phyloP scores from a whole-genome alignment of 2,888 invertebrate genomes.

The Cosmopolites sordidus region DNA sequence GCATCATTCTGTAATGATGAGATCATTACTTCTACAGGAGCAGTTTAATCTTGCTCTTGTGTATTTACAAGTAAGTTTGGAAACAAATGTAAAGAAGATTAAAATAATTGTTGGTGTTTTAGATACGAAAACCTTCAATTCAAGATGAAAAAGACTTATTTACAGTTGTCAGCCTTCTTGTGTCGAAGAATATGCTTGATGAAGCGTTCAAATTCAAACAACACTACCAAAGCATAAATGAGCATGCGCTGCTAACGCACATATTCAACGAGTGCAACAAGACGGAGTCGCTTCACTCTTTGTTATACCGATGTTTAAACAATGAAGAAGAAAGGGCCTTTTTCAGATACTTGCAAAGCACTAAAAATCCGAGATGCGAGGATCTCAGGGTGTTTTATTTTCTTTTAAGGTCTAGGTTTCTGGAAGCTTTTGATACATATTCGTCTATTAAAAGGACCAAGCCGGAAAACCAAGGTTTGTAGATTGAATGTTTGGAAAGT shows the following conservation, averaged over 20 bases:
- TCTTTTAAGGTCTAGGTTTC: constrained; percentile 57
- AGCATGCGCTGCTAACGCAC: constrained; percentile 54
- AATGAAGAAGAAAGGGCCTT: constrained; percentile 65
- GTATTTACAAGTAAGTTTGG: constrained; percentile 64
- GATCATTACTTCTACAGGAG: constrained; percentile 62
- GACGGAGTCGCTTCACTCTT: constrained; percentile 54
- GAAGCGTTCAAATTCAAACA: constrained; percentile 64
- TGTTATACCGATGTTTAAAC: constrained; percentile 61
- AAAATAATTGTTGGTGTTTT: constrained; percentile 32
- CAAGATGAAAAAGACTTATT: constrained; percentile 49
- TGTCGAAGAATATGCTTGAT: constrained; percentile 60
- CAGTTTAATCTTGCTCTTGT: constrained; percentile 66
- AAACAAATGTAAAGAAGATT: too few relatives aligned
- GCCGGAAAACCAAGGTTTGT: constrained; percentile 34
- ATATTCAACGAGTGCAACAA: constrained; percentile 60
- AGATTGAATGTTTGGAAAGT: too few relatives aligned
- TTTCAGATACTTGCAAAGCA: constrained; percentile 59
- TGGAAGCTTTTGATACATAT: constrained; percentile 56
- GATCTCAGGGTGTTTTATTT: constrained; percentile 70
- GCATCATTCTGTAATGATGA: constrained; percentile 69
- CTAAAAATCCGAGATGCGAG: constrained; percentile 53
- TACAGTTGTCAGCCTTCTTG: constrained; percentile 57
- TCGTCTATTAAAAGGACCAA: constrained; percentile 35
- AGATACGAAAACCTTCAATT: constrained; percentile 46
- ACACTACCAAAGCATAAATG: constrained; percentile 51